Conservation (phyloP, 1,140 invertebrate genomes). For the Dendroctonus ponderosae region DNA sequence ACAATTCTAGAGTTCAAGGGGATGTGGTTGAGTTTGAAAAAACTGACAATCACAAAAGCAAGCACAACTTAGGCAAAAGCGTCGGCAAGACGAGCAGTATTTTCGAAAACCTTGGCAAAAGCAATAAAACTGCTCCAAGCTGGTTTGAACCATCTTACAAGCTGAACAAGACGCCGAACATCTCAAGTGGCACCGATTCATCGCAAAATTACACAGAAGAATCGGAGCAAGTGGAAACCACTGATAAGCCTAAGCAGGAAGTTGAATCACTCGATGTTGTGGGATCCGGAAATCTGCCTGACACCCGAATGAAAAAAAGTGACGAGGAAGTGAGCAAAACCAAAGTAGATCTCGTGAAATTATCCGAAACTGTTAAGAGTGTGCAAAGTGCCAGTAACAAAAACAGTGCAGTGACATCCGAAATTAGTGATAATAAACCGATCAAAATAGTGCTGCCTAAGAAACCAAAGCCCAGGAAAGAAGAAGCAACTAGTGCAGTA, state of each 20-base stretch:
- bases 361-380: conserved; percentile 32
- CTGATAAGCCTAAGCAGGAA: not conserved
- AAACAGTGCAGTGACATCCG: not conserved
- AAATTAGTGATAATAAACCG: conserved; percentile 15
- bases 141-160: conserved; percentile 5
- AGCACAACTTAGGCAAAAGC: not conserved
- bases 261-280: conserved; percentile 1
- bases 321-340: not conserved
- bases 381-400: conserved; percentile 11
- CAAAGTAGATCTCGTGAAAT: conserved; percentile 34
- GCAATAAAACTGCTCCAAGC: not conserved
- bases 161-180: not conserved
- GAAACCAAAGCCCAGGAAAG: conserved; percentile 38
- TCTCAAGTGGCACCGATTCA: too few relatives aligned
- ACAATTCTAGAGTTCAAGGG: not conserved
- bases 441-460: conserved; percentile 37
- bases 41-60: not conserved
- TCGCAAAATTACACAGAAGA: too few relatives aligned
- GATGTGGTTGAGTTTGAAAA: conserved; percentile 2
- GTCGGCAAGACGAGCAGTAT: not conserved
- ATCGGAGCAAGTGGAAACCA: not conserved
- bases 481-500: conserved; percentile 63
- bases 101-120: not conserved
- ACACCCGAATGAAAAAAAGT: not conserved
- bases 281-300: not conserved